phyloP scores from a whole-genome alignment of 2,797 vertebrate genomes.

The Fratercula arctica region DNA sequence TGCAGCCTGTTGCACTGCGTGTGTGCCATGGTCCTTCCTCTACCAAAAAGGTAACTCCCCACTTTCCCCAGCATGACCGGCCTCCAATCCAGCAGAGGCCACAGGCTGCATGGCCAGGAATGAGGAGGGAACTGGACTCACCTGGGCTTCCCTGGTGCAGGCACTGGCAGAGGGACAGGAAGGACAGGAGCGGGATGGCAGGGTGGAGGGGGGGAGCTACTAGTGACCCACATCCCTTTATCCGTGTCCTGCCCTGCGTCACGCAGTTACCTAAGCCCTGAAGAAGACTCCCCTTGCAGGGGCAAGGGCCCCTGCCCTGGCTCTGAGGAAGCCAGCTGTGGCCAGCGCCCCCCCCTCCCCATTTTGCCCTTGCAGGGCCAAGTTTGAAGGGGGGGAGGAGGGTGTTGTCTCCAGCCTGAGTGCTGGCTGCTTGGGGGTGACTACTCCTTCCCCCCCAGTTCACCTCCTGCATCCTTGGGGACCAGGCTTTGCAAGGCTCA shows the following conservation, averaged over 20 bases:
- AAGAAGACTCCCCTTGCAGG: neutral
- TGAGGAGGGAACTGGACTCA: neutral
- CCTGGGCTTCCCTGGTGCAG: neutral
- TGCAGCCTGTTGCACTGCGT: neutral
- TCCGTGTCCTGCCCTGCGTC: neutral
- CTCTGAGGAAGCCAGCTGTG: neutral
- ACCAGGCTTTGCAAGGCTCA: neutral
- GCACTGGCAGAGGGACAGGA: neutral
- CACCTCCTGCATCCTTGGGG: neutral
- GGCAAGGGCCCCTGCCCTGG: neutral
- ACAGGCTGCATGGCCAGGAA: neutral
- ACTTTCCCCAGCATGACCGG: neutral
- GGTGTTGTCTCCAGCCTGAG: neutral
- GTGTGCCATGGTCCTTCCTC: fast-evolving
- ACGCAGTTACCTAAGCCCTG: neutral
- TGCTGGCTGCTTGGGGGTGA: fast-evolving
- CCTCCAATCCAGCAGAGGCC: neutral
- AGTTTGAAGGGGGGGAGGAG: neutral
- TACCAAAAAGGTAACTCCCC: neutral
- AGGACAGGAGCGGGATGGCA: neutral
- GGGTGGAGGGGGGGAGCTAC: neutral
- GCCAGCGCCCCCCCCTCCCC: neutral
- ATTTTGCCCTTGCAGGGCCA: neutral
- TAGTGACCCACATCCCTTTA: slow-evolving; percentile 54
- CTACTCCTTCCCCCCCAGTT: neutral